phyloP scores from a whole-genome alignment of 30 jellyfish, hydroid and myxozoan genomes.

The Nemopilema nomurai region DNA sequence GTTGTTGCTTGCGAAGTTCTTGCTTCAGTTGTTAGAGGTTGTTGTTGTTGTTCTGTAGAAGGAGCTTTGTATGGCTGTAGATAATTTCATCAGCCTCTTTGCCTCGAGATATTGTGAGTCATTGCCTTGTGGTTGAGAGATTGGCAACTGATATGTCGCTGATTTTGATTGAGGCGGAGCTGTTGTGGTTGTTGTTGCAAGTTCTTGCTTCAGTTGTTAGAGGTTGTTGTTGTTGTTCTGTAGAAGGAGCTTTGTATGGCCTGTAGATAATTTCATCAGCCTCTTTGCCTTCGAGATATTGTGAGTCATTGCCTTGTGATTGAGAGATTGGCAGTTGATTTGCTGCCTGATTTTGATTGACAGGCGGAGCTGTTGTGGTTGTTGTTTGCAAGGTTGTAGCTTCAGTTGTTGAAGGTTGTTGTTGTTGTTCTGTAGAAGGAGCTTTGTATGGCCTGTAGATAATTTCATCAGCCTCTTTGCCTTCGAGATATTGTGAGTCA shows the following conservation, averaged over 20 bases:
- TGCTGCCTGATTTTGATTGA: neutral
- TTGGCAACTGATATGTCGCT: neutral
- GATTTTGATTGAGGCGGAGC: slow-evolving; percentile 22
- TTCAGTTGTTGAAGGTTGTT: slow-evolving; percentile 8
- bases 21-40: slow-evolving; percentile 9
- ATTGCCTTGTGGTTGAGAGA: neutral
- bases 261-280: slow-evolving; percentile 9
- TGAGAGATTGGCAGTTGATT: neutral
- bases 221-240: neutral
- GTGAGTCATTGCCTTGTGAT: neutral
- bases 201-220: slow-evolving; percentile 5
- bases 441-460: neutral
- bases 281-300: slow-evolving; percentile 51
- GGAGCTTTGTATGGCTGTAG: neutral
- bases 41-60: slow-evolving; percentile 16
- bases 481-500: slow-evolving; percentile 21
- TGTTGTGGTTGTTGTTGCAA: slow-evolving; percentile 1
- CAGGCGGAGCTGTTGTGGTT: neutral
- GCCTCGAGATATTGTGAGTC: slow-evolving; percentile 32
- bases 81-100: slow-evolving; percentile 38
- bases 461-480: slow-evolving; percentile 38
- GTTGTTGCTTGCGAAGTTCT: slow-evolving; percentile 13
- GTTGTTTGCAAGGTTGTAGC: neutral
- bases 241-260: neutral
- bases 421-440: neutral